Conservation (phyloP, 2,888 invertebrate species). For the Watsonalla binaria region DNA sequence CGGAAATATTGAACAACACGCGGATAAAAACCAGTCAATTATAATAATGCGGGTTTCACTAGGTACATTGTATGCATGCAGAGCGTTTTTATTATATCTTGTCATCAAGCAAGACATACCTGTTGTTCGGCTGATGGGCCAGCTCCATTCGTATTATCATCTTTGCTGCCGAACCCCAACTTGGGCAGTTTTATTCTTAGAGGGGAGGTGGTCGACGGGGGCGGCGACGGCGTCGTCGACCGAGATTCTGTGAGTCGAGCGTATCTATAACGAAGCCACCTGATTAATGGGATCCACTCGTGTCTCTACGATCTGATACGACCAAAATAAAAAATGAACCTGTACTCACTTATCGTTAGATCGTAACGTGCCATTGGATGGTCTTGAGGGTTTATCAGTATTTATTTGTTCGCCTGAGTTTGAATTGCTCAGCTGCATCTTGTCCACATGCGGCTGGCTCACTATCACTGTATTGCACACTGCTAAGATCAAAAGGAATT, state of each 20-base stretch:
- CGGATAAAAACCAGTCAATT: neutral
- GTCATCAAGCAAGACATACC: conserved; percentile 13
- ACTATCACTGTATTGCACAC: conserved; percentile 98
- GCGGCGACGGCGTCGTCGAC: conserved; percentile 87
- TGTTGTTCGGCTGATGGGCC: conserved; percentile 44
- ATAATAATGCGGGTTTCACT: neutral
- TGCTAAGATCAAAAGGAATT: conserved; percentile 94
- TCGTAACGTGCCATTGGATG: conserved; percentile 56
- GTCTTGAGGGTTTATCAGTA: conserved; percentile 37
- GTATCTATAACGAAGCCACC: conserved; percentile 71
- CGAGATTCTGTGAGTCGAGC: conserved; percentile 86
- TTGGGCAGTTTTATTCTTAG: conserved; percentile 57
- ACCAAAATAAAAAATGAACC: neutral
- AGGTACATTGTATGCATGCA: neutral
- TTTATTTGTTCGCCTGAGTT: conserved; percentile 67
- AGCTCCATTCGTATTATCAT: conserved; percentile 45
- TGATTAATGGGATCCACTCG: neutral
- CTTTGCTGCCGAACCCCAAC: conserved; percentile 44
- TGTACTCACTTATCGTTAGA: conserved; percentile 65
- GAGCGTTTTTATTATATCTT: neutral
- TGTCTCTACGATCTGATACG: neutral
- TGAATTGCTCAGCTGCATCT: conserved; percentile 82
- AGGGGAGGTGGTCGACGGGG: conserved; percentile 70
- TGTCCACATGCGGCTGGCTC: conserved; percentile 86
- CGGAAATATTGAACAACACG: neutral